Conservation (phyloP, 2,888 invertebrate genomes). For the Endotricha flammealis region DNA sequence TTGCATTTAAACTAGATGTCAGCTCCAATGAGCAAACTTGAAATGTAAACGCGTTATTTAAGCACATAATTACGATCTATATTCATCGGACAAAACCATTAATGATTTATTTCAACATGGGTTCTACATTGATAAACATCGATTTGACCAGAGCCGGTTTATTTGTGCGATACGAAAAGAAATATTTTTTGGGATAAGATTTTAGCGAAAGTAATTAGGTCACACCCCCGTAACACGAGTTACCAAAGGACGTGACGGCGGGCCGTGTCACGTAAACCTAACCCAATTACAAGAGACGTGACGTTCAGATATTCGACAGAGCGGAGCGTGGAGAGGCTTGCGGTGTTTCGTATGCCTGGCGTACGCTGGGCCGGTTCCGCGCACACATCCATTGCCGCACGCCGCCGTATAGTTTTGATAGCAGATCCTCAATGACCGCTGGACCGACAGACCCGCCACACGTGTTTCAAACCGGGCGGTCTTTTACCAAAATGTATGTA, state of each 20-base stretch:
- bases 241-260: slow-evolving; percentile 50
- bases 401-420: slow-evolving; percentile 63
- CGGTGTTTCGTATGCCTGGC: slow-evolving; percentile 68
- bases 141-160: too few relatives aligned
- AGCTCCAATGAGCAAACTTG: neutral
- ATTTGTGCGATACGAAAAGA: too few relatives aligned
- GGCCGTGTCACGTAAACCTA: slow-evolving; percentile 68
- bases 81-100: too few relatives aligned
- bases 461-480: slow-evolving; percentile 56
- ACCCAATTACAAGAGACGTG: slow-evolving; percentile 73
- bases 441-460: slow-evolving; percentile 80
- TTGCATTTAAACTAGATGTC: slow-evolving; percentile 4
- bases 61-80: too few relatives aligned
- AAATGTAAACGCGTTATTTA: neutral
- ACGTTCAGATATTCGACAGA: slow-evolving; percentile 63
- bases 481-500: slow-evolving; percentile 60
- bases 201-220: slow-evolving; percentile 65
- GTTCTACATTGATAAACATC: too few relatives aligned
- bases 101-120: too few relatives aligned
- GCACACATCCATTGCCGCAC: slow-evolving; percentile 54
- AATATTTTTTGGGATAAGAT: too few relatives aligned
- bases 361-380: slow-evolving; percentile 66
- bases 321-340: slow-evolving; percentile 26
- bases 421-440: slow-evolving; percentile 81
- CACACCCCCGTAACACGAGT: slow-evolving; percentile 52